Evolutionary conservation across 2,797 vertebrate species (phyloP), one percentile per base, ranked within the genome.

Genomic region (Myotis pilosus): DNA sequence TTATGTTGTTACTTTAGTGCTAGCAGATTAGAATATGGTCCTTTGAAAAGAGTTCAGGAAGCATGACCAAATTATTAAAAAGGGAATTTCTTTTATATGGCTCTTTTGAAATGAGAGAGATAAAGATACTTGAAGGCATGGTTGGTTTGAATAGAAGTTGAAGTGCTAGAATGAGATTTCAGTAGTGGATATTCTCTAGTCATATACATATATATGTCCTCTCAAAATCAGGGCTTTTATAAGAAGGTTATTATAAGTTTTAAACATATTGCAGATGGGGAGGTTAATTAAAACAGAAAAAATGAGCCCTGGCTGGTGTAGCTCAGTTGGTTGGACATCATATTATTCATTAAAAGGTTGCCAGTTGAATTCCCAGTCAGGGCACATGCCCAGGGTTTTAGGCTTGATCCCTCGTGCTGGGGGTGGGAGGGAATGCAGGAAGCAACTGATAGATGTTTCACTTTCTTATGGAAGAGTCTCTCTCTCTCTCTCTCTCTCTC

Each of bases 11-110:
- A 90, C 88, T 66, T 93, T 88, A 86, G 79, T 69, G 82, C 66
- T 95, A 87, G 53, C 9, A 83, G 87, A 92, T 96, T 90, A 94
- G 41, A 82, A 30, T 74, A 49, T 69, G 53, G 53, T 95, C 64
- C 71, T 96, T 95, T 92, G 75, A 85, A 97, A 95, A 83, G 68
- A 95, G 38, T 44, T 94, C 33, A 64, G 51, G 66, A 93, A 96
- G 51, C 60, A 85, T 6, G 44, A 12, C 25, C 66, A 78, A 71
- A 83, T 66, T 89, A 89, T 75, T 93, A 47, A 76, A 92, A 25
- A 83, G 23, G 11, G 17, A 16, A 74, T 87, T 94, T 36, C 22
- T 94, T 94, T 92, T 75, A 33, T 76, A 38, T 8, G 47, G 11
- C 28, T 81, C 33, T 94, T 12, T n/a, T 62, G 28, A 88, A 30